phyloP scores from a whole-genome alignment of 53 echinoderm and acorn worm species.

The Antedon mediterranea region DNA sequence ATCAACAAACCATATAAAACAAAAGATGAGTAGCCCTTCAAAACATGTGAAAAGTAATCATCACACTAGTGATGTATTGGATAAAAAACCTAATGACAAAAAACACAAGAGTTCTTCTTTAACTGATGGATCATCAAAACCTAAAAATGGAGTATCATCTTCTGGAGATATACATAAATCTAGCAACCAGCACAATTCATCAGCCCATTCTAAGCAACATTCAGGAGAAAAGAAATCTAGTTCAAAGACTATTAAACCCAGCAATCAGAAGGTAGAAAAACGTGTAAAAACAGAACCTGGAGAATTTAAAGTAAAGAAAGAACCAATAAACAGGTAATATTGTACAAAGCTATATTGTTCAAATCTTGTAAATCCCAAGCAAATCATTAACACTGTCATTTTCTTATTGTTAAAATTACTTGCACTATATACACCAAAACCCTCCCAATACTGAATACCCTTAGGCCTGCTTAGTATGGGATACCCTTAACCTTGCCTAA shows the following conservation, averaged over 20 bases:
- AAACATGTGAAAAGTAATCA: slow-evolving; percentile 10
- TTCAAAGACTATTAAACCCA: slow-evolving; percentile 10
- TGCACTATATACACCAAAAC: no score
- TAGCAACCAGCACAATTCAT: neutral
- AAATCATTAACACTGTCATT: no score
- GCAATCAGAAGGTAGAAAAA: neutral
- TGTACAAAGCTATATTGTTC: no score
- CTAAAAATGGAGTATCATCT: slow-evolving; percentile 3
- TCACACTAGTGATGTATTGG: slow-evolving; percentile 4
- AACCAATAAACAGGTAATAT: no score
- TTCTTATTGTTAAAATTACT: no score
- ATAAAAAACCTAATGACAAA: neutral
- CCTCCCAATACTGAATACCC: no score
- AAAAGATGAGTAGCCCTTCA: slow-evolving; percentile 9
- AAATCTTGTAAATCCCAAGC: no score
- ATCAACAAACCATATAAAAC: slow-evolving; percentile 9
- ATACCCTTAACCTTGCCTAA: no score
- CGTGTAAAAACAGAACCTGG: slow-evolving; percentile 2
- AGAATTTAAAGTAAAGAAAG: slow-evolving; percentile 7
- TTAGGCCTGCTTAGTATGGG: no score
- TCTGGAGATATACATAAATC: neutral
- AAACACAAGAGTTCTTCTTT: slow-evolving; percentile 4
- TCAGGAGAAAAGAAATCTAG: slow-evolving; percentile 9
- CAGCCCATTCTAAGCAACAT: neutral
- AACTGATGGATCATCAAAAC: slow-evolving; percentile 16